Conservation (phyloP, 2,888 invertebrate species). For the Parasteatoda lunata region DNA sequence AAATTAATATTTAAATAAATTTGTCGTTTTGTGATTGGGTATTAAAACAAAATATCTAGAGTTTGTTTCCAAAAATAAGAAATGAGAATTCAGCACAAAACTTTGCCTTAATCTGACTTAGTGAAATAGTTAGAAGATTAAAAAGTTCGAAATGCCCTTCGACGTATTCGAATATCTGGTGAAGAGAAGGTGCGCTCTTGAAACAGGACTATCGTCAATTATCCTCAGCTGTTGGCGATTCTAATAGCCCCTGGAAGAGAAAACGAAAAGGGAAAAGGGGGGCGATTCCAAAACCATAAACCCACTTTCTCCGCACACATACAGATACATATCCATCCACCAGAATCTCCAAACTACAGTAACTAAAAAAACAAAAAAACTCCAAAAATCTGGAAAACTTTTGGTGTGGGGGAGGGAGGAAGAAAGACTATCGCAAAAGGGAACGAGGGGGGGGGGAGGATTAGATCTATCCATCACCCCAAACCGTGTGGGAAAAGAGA, state of each 20-base stretch:
- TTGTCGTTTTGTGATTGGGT: no score
- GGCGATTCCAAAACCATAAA: conserved; percentile 49
- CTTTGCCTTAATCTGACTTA: no score
- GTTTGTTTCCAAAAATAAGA: no score
- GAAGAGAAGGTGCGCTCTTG: neutral
- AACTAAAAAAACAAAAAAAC: conserved; percentile 30
- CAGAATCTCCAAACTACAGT: conserved; percentile 12
- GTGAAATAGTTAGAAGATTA: no score
- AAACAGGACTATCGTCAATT: conserved; percentile 32
- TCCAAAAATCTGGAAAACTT: conserved; percentile 48
- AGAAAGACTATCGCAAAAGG: conserved; percentile 29
- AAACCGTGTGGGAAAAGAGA: conserved; percentile 66
- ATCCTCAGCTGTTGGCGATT: conserved; percentile 48
- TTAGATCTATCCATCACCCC: conserved; percentile 68
- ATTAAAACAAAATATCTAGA: no score
- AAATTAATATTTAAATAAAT: no score
- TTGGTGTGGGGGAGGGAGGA: conserved; percentile 28
- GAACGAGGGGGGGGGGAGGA: conserved; percentile 44
- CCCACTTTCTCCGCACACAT: conserved; percentile 22
- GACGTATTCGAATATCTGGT: no score
- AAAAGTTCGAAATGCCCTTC: no score
- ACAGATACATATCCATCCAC: conserved; percentile 21
- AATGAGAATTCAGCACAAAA: no score
- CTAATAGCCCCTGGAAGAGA: conserved; percentile 19
- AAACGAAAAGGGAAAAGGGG: conserved; percentile 1